A percentile compares a stretch with the other conserved stretches of the same genome.
These are phyloP conservation scores for Oxystoma pomonae DNA, from an alignment of 2,888 invertebrate genomes.

Conservation along the genomic window DNA sequence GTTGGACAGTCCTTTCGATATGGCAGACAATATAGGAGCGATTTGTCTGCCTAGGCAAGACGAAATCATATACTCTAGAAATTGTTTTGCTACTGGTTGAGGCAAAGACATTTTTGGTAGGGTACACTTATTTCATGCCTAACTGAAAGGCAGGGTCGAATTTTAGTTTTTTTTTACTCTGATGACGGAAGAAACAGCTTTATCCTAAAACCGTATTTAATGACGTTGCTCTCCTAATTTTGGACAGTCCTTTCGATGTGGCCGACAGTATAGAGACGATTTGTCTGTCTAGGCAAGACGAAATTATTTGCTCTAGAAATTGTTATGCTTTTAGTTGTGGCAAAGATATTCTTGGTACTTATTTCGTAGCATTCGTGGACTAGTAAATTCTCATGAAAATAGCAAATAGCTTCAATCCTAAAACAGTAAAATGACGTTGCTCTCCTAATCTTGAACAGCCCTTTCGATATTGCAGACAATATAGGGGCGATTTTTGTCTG, in stretches of 20 bases:
- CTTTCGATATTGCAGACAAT: constrained; percentile 58
- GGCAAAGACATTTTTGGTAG: too few species aligned
- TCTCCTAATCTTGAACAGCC: constrained; percentile 56
- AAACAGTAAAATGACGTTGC: constrained; percentile 67
- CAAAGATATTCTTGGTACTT: constrained; percentile 65
- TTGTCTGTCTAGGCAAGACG: constrained; percentile 61
- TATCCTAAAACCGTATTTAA: constrained; percentile 58
- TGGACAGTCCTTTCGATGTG: constrained; percentile 54
- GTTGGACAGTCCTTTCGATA: constrained; percentile 52
- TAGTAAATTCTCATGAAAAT: too few species aligned
- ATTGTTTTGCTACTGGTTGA: too few species aligned
- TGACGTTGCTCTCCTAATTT: constrained; percentile 64
- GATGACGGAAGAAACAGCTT: too few species aligned
- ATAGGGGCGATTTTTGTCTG: constrained; percentile 69
- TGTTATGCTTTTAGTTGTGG: constrained; percentile 82
- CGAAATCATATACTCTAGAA: constrained; percentile 26
- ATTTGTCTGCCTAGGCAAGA: constrained; percentile 64
- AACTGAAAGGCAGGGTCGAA: too few species aligned
- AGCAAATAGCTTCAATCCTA: constrained; percentile 57
- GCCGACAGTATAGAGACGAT: constrained; percentile 66
- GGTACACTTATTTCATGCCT: too few species aligned
- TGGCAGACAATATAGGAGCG: constrained; percentile 66
- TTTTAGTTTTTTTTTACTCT: too few species aligned
- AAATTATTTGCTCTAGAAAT: constrained; percentile 47
- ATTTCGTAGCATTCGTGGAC: too few species aligned